Evolutionary conservation across 2,888 invertebrate genomes (phyloP).

Genomic region (Zaprionus lineosus): DNA sequence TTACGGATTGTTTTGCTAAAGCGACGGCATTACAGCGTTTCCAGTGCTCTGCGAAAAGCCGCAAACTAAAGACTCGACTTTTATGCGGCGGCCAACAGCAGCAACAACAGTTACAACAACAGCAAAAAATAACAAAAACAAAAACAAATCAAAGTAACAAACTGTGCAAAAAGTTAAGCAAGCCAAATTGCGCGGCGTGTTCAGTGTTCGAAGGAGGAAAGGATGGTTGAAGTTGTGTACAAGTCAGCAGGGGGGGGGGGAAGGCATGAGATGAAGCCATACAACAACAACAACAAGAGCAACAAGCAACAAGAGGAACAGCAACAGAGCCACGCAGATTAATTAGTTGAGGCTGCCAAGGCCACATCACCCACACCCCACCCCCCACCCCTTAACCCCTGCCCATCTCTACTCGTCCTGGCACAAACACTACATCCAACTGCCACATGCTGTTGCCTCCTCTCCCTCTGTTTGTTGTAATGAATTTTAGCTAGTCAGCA

Average conservation of each 20-base stretch:
- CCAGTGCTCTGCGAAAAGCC: slow-evolving; percentile 57
- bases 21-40: slow-evolving; percentile 59
- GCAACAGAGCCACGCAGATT: slow-evolving; percentile 69
- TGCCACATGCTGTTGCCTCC: slow-evolving; percentile 46
- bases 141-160: slow-evolving; percentile 78
- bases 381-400: neutral
- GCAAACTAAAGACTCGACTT: slow-evolving; percentile 76
- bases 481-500: slow-evolving; percentile 80
- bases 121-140: slow-evolving; percentile 45
- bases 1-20: slow-evolving; percentile 59
- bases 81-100: slow-evolving; percentile 54
- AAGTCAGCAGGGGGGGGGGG: too few species aligned
- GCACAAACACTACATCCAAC: slow-evolving; percentile 17
- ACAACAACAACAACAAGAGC: slow-evolving; percentile 26
- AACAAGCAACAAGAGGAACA: slow-evolving; percentile 9
- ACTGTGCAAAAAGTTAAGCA: slow-evolving; percentile 75
- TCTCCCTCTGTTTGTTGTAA: slow-evolving; percentile 78
- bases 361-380: slow-evolving; percentile 28
- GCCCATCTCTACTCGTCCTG: too few species aligned
- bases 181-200: slow-evolving; percentile 68
- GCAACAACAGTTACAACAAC: slow-evolving; percentile 2
- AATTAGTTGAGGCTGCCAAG: slow-evolving; percentile 78
- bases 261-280: too few species aligned
- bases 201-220: slow-evolving; percentile 1
- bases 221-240: neutral